Evolutionary conservation across 2,888 invertebrate species (phyloP).

Genomic region (Tholera decimalis): DNA sequence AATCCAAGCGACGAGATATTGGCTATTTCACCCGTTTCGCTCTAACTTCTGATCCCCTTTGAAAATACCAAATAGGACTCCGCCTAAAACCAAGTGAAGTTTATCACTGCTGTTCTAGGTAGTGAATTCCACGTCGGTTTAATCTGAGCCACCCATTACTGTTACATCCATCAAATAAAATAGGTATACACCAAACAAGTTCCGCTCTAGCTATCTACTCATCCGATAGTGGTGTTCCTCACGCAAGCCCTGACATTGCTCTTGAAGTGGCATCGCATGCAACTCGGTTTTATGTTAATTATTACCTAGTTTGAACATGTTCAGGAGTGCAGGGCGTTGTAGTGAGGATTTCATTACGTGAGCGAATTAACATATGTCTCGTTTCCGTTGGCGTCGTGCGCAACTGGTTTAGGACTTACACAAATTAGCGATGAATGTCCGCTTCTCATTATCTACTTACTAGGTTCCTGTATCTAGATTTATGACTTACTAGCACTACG

Average conservation of each 20-base stretch:
- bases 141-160: conserved; percentile 12
- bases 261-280: conserved; percentile 52
- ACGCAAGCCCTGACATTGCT: conserved; percentile 60
- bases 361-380: conserved; percentile 20
- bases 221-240: conserved; percentile 30
- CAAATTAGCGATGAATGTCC: conserved; percentile 2
- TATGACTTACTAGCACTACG: background rate
- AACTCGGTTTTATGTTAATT: conserved; percentile 54
- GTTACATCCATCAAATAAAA: conserved; percentile 1
- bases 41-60: background rate
- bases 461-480: background rate
- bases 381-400: background rate
- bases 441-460: background rate
- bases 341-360: conserved; percentile 30
- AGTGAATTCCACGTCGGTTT: background rate
- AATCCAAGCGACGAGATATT: no score
- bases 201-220: conserved; percentile 21
- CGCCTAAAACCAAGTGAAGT: background rate
- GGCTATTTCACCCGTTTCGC: background rate
- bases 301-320: conserved; percentile 15
- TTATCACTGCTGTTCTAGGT: background rate
- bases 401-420: background rate
- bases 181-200: conserved; percentile 11
- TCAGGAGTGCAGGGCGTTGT: conserved; percentile 13
- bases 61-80: background rate